Conservation (phyloP, 1,140 invertebrate species). For the Brachionus plicatilis region DNA sequence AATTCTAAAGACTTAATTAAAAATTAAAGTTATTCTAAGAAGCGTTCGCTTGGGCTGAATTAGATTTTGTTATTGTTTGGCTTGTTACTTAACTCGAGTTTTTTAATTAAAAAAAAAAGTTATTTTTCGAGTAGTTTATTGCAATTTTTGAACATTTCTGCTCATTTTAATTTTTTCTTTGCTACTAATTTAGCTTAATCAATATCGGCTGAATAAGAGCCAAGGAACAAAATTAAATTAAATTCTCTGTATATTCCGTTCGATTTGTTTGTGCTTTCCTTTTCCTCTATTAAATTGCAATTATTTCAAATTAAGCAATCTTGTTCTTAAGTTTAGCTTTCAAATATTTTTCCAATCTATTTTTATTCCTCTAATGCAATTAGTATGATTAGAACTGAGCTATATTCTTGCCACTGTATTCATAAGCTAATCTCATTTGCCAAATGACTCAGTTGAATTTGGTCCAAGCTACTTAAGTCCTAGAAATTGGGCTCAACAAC, state of each 20-base stretch:
- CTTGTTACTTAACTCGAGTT: background rate
- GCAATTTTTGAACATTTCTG: slow-evolving; percentile 1
- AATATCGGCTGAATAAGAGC: background rate
- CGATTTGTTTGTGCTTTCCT: background rate
- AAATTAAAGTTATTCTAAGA: slow-evolving; percentile 2
- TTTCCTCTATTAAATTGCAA: background rate
- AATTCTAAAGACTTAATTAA: slow-evolving; percentile 3
- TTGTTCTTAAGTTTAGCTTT: background rate
- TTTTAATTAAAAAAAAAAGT: slow-evolving; percentile 4
- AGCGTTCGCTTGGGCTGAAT: background rate
- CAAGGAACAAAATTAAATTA: background rate
- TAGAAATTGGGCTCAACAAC: background rate
- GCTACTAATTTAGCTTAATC: background rate
- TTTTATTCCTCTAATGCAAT: background rate
- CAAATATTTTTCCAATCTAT: background rate
- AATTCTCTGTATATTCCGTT: background rate
- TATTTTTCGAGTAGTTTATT: background rate
- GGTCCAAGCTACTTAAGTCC: background rate
- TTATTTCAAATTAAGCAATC: background rate
- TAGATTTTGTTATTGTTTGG: background rate
- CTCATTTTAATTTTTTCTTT: background rate
- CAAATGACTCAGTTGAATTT: background rate
- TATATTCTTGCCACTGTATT: background rate
- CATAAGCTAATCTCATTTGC: background rate
- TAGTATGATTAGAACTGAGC: background rate